A percentile compares a stretch with the other conserved stretches of the same genome.
Evolutionary conservation across 2,113 vertebrate genomes (phyloP).

Genomic region (Psilopogon haemacephalus): DNA sequence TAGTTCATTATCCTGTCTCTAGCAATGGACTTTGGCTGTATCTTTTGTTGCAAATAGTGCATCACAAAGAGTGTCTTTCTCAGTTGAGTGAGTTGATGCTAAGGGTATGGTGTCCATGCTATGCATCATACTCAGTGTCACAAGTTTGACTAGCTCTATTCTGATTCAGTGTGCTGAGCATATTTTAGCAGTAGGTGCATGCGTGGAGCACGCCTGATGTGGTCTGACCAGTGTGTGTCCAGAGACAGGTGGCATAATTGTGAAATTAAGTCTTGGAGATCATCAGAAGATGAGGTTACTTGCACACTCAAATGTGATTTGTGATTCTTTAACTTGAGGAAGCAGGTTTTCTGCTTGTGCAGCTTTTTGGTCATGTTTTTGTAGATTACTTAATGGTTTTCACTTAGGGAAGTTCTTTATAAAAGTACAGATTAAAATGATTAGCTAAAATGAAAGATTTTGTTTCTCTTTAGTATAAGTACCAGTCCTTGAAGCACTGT

Average conservation of each 20-base stretch:
- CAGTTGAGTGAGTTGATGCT: neutral
- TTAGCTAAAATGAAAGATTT: neutral
- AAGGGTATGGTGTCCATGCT: neutral
- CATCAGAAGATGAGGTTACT: neutral
- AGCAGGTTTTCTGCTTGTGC: neutral
- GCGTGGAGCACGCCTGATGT: neutral
- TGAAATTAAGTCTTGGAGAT: neutral
- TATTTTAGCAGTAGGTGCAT: neutral
- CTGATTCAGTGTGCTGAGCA: neutral
- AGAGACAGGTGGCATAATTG: neutral
- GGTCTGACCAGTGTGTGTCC: neutral
- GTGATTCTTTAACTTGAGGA: neutral
- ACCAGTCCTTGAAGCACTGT: neutral
- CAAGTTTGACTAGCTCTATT: neutral
- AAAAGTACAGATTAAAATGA: constrained; percentile 8
- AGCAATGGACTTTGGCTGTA: neutral
- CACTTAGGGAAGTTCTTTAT: constrained; percentile 6
- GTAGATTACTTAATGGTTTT: constrained; percentile 30
- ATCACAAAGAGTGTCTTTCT: neutral
- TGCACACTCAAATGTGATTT: neutral
- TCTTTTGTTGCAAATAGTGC: neutral
- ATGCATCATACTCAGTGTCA: neutral
- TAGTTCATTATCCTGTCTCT: neutral
- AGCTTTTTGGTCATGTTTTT: constrained; percentile 39
- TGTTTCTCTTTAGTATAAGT: constrained; percentile 1